Conservation (phyloP, 30 jellyfish, hydroid and myxozoan species). For the Pelagia noctiluca region DNA sequence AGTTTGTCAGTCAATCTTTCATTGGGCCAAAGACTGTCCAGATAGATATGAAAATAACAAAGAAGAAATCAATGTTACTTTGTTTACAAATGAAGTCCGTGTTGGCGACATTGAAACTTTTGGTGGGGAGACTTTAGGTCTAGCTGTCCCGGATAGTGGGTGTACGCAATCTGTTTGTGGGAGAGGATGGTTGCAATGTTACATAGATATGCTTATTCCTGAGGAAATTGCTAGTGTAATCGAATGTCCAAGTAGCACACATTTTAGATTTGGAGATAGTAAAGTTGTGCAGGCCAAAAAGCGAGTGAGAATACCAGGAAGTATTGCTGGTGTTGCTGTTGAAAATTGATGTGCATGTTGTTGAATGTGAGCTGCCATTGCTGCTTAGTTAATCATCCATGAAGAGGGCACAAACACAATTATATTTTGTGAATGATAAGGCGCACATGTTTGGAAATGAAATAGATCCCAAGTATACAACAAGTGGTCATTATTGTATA, state of each 20-base stretch:
- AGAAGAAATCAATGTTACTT: slow-evolving; percentile 15
- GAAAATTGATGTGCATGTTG: slow-evolving; percentile 28
- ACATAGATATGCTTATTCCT: neutral
- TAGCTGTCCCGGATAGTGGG: slow-evolving; percentile 59
- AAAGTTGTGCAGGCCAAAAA: neutral
- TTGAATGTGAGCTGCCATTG: no score
- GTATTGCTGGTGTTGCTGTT: slow-evolving; percentile 17
- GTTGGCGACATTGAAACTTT: slow-evolving; percentile 10
- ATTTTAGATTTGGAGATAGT: slow-evolving; percentile 51
- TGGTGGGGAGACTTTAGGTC: slow-evolving; percentile 54
- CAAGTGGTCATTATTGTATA: no score
- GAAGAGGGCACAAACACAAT: slow-evolving; percentile 48
- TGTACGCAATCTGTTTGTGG: slow-evolving; percentile 64
- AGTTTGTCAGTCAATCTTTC: no score
- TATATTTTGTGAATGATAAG: slow-evolving; percentile 41
- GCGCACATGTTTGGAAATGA: slow-evolving; percentile 53
- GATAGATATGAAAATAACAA: no score
- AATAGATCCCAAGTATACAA: no score
- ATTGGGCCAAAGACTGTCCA: no score
- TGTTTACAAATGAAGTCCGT: no score
- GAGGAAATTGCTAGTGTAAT: neutral
- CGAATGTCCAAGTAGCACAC: neutral
- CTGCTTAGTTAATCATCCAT: no score
- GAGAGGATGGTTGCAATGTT: slow-evolving; percentile 42
- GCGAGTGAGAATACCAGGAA: slow-evolving; percentile 18